Base-by-base conservation (phyloP, 64 coral and sea anemone genomes). In the Montipora capricornis region DNA sequence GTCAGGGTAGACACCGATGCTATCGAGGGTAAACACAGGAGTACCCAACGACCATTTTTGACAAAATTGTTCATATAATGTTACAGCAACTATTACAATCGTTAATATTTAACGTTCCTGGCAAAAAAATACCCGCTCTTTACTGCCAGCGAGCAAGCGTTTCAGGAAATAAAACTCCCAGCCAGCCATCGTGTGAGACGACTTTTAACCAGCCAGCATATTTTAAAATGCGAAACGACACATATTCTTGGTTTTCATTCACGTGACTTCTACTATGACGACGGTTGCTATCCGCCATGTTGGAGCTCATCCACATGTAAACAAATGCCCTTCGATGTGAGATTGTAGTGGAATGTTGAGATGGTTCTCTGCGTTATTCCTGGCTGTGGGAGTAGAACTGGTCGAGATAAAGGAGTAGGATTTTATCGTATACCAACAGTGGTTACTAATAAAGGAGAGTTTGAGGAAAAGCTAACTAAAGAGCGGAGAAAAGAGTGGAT, bases 281-380 rank as follows among this genome's bases (percentile, higher is more conserved):
- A 74, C 70, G 70, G 70, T 86, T 61, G 82, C 37, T 64, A 69
- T 61, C 82, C 82, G 82, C 82, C 82, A 86, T 86, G 67, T 86
- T 86, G 82, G 82, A 48, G 82, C 44, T 29, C 82, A 86, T 86
- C 82, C 60, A 46, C 44, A 68, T 61, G 17, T 68, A 86, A 68
- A 57, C 60, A 86, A 45, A 67, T 86, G 82, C 67, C 20, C 60
- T 61, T 68, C 20, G 67, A 86, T 68, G 61, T 86, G 67, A 16
- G 82, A 45, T 61, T 29, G 52, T 68, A 86, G 58, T 86, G 61
- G 62, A 44, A 66, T 74, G 82, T 44, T 61, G 67, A 86, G 59
- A 86, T 86, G 82, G 82, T 86, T 86, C 67, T 86, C 60, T 86
- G 82, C 61, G 60, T 86, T 61, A 86, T 86, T 86, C 67, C 46